Conservation (phyloP, 1,140 invertebrate species). For the Lamellibrachia luymesi region DNA sequence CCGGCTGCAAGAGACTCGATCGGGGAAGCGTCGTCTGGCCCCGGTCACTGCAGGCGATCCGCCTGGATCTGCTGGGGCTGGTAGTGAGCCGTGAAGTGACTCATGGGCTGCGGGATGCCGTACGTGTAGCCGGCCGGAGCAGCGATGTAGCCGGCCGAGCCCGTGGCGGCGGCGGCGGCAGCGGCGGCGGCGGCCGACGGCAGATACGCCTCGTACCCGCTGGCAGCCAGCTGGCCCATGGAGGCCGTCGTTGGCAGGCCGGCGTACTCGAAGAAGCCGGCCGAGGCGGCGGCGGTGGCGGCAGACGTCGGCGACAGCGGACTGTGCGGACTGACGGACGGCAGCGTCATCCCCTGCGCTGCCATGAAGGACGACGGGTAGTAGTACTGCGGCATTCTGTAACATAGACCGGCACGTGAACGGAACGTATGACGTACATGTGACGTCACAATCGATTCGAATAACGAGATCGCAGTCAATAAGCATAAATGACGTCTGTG, state of each 20-base stretch:
- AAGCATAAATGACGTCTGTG: not conserved
- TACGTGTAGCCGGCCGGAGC: conserved; percentile 34
- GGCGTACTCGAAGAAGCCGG: conserved; percentile 56
- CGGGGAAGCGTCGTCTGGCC: not conserved
- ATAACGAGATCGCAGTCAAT: not conserved
- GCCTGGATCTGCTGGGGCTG: conserved; percentile 22
- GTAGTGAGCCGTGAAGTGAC: conserved; percentile 12
- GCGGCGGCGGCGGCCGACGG: conserved; percentile 21
- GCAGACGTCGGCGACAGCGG: conserved; percentile 72
- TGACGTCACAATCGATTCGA: not conserved
- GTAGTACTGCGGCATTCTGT: conserved; percentile 65
- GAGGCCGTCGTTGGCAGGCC: conserved; percentile 41
- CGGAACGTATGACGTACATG: not conserved
- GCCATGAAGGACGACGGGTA: conserved; percentile 62
- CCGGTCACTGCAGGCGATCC: conserved; percentile 7
- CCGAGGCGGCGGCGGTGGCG: conserved; percentile 64
- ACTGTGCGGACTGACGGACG: conserved; percentile 58
- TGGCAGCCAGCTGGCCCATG: not conserved
- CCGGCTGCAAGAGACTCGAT: not conserved
- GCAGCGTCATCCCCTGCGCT: conserved; percentile 62
- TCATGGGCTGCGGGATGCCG: not conserved
- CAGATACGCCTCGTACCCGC: not conserved
- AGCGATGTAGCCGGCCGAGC: conserved; percentile 64
- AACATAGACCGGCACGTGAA: not conserved
- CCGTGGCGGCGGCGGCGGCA: conserved; percentile 5